Base-by-base conservation (phyloP, 2,113 vertebrate genomes). In the Speoplatyrhinus poulsoni region DNA sequence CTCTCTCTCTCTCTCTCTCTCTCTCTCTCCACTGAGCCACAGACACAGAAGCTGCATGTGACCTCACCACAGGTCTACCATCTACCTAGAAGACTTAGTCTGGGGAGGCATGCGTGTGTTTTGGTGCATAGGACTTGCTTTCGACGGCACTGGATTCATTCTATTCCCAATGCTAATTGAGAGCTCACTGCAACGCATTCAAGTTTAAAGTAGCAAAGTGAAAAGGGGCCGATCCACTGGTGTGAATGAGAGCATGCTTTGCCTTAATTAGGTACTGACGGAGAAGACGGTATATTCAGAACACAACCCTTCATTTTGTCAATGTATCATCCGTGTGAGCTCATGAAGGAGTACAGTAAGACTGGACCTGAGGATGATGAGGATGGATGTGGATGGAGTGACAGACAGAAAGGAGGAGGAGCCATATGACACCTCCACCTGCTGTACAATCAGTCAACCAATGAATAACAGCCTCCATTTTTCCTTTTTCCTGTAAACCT, bases 131-230 rank as follows among this genome's bases (percentile, higher is more conserved):
- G 62, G 52, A 11, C 17, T 2, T 41, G 72, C 70, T 71, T 77
- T 70, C 0, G 67, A 80, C 71, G 77, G 70, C 84, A 84, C 53
- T 3, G 75, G 72, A 79, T 84, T 89, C 76, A 80, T 84, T 82
- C 73, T 67, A 70, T 75, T 81, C 53, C 72, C 72, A 80, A 75
- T 32, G 54, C 50, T 63, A 82, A 84, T 65, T 73, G 67, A 73
- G 73, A 78, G 70, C 75, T 80, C 79, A 84, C 81, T 84, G 60
- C 82, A 80, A 81, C 81, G 81, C 65, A 84, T 81, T 73, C 76
- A 72, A 67, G 68, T 85, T 81, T 74, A 67, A 58, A 61, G 50
- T 80, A 74, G 67, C 60, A 63, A 82, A 82, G 85, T 76, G 58
- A 78, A 83, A 78, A 69, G 48, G 62, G 13, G 49, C 10, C 3